Conservation (phyloP, 2,888 invertebrate genomes). For the Choristoneura rosaceana region DNA sequence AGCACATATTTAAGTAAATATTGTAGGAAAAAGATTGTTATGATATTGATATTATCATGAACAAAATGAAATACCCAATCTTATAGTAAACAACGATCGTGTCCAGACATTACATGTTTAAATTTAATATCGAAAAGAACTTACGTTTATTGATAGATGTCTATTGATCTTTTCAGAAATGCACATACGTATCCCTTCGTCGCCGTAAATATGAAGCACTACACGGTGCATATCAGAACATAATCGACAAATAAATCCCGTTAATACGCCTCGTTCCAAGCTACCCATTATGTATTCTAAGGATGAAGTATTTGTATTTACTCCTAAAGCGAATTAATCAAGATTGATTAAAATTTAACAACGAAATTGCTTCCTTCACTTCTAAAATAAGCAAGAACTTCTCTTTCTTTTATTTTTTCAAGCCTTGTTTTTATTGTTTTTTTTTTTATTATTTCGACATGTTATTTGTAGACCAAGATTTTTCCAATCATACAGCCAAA, state of each 20-base stretch:
- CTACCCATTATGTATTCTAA: constrained; percentile 88
- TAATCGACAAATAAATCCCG: constrained; percentile 93
- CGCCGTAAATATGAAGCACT: constrained; percentile 93
- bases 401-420: constrained; percentile 24
- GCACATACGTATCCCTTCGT: constrained; percentile 90
- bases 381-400: background rate
- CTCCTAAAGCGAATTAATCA: background rate
- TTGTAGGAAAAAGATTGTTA: background rate
- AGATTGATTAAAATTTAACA: background rate
- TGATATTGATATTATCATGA: background rate
- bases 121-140: constrained; percentile 50
- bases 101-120: background rate
- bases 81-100: background rate
- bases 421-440: constrained; percentile 42
- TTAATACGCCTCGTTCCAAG: constrained; percentile 91
- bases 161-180: constrained; percentile 92
- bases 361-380: constrained; percentile 11
- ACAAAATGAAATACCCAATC: background rate
- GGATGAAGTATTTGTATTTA: background rate
- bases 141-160: constrained; percentile 92
- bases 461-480: constrained; percentile 25
- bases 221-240: constrained; percentile 94
- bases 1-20: background rate
- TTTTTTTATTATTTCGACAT: constrained; percentile 33
- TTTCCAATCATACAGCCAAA: constrained; percentile 10